Evolutionary conservation across 1,140 invertebrate species (phyloP).

Genomic region (Rhyzopertha dominica): DNA sequence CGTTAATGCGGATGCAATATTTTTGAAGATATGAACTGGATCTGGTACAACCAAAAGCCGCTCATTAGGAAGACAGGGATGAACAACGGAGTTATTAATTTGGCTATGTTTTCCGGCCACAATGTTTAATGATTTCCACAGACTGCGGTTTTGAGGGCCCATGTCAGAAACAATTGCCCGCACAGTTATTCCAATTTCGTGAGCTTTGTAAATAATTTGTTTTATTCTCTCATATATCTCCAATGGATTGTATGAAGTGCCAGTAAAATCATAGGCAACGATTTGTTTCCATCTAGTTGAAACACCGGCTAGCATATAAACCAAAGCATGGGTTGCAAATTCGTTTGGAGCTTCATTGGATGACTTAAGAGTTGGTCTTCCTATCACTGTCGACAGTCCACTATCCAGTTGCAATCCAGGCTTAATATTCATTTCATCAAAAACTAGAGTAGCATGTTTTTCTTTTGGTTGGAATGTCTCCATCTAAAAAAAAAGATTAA

Average conservation of each 20-base stretch:
- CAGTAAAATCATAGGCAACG: slow-evolving; percentile 11
- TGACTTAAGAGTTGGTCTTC: slow-evolving; percentile 1
- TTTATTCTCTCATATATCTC: slow-evolving; percentile 5
- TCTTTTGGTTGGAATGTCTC: slow-evolving; percentile 8
- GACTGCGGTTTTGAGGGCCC: slow-evolving; percentile 9
- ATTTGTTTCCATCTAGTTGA: slow-evolving; percentile 16
- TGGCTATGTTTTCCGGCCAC: background rate
- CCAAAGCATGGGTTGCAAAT: slow-evolving; percentile 15
- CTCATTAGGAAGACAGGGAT: slow-evolving; percentile 5
- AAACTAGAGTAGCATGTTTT: slow-evolving; percentile 9
- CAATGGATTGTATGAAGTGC: slow-evolving; percentile 6
- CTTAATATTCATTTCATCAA: slow-evolving; percentile 17
- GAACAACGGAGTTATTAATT: slow-evolving; percentile 6
- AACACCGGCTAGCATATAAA: slow-evolving; percentile 11
- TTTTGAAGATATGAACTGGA: slow-evolving; percentile 18
- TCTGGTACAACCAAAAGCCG: slow-evolving; percentile 11
- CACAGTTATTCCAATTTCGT: background rate
- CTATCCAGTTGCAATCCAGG: slow-evolving; percentile 10
- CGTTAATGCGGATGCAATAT: slow-evolving; percentile 5
- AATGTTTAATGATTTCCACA: slow-evolving; percentile 6
- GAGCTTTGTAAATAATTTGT: background rate
- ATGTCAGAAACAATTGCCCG: slow-evolving; percentile 2
- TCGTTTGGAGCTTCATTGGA: background rate
- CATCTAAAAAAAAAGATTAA: slow-evolving; percentile 8
- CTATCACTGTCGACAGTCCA: background rate